A percentile compares a stretch with the other conserved stretches of the same genome.
These are phyloP conservation scores for Serripes groenlandicus DNA, from an alignment of 2,888 invertebrate species.

Conservation along the genomic window DNA sequence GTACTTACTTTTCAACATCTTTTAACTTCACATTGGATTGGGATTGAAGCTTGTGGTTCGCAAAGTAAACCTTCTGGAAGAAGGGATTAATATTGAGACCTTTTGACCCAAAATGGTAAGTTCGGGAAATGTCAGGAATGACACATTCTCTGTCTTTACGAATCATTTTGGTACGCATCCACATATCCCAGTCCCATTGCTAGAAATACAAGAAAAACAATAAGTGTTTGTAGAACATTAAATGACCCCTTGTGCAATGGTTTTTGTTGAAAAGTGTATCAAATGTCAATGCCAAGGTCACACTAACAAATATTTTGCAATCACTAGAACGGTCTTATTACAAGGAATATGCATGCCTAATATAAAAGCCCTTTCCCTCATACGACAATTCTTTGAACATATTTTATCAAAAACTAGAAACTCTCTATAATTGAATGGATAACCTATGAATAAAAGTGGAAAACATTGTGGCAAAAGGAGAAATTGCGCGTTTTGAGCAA, in stretches of 20 bases:
- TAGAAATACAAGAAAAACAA: constrained; percentile 66
- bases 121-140: constrained; percentile 89
- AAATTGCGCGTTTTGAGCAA: not conserved
- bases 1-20: constrained; percentile 87
- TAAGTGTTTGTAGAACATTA: not conserved
- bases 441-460: too few relatives aligned
- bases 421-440: too few relatives aligned
- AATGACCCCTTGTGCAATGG: too few relatives aligned
- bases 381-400: too few relatives aligned
- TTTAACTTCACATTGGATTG: constrained; percentile 87
- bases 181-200: constrained; percentile 90
- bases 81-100: constrained; percentile 89
- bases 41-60: constrained; percentile 88
- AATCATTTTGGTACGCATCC: constrained; percentile 88
- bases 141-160: constrained; percentile 89
- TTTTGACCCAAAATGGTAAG: constrained; percentile 89
- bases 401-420: too few relatives aligned
- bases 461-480: not conserved
- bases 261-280: too few relatives aligned
- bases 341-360: too few relatives aligned
- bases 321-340: too few relatives aligned
- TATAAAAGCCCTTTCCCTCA: too few relatives aligned
- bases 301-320: too few relatives aligned
- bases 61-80: constrained; percentile 89
- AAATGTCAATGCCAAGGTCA: too few relatives aligned